A percentile compares a stretch with the other conserved stretches of the same genome.
Conservation (phyloP, 2,797 vertebrate genomes). For the Protosalanx chinensis region DNA sequence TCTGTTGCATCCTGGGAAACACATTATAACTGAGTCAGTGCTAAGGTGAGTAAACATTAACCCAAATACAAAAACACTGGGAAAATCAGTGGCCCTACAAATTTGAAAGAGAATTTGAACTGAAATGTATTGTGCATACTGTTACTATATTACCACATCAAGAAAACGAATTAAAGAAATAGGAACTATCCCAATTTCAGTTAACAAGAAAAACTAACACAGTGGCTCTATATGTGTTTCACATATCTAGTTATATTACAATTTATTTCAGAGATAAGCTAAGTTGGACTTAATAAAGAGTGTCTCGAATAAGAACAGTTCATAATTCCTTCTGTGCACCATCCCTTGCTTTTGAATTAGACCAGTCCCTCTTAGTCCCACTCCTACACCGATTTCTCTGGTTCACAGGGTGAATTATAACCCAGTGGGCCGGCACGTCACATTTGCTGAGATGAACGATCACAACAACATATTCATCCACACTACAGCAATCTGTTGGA, state of each 20-base stretch:
- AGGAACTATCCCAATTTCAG: too few species aligned
- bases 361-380: constrained; percentile 28
- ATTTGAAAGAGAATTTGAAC: background rate
- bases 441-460: constrained; percentile 72
- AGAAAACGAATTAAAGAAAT: too few species aligned
- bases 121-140: constrained; percentile 8
- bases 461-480: constrained; percentile 67
- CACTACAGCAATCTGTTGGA: constrained; percentile 66
- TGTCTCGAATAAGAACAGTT: background rate
- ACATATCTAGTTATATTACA: too few species aligned
- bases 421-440: constrained; percentile 62
- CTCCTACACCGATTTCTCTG: constrained; percentile 34
- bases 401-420: constrained; percentile 63
- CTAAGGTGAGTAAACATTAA: background rate
- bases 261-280: background rate
- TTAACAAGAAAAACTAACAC: too few species aligned
- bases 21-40: background rate
- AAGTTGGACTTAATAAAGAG: background rate
- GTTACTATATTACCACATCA: too few species aligned
- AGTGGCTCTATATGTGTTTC: too few species aligned
- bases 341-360: constrained; percentile 47
- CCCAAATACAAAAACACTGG: background rate
- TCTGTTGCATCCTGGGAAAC: background rate
- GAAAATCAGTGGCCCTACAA: background rate
- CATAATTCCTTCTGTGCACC: background rate